Evolutionary conservation across 2,888 invertebrate genomes (phyloP).

Genomic region (Ctena decussata): DNA sequence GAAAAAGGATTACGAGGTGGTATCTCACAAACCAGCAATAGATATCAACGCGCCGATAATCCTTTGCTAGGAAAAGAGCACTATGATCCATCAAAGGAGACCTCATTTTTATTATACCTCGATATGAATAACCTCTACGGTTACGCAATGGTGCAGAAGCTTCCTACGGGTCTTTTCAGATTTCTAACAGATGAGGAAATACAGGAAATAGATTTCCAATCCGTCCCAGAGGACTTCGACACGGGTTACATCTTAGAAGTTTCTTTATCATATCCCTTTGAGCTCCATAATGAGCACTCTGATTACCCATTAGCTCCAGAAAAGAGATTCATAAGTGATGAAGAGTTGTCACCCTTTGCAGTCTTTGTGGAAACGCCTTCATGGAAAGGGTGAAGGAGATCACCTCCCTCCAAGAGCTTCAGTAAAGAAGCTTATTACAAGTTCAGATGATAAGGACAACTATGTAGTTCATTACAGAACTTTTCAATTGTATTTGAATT

Average conservation of each 20-base stretch:
- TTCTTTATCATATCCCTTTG: not conserved
- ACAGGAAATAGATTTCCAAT: not conserved
- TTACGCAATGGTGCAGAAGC: slow-evolving; percentile 13
- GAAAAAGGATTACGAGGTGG: not conserved
- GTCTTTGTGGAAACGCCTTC: not conserved
- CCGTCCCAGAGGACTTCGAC: not conserved
- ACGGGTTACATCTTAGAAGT: not conserved
- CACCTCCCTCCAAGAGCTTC: not conserved
- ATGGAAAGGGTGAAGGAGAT: not conserved
- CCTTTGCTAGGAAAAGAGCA: not conserved
- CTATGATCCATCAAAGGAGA: not conserved
- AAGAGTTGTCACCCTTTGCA: not conserved
- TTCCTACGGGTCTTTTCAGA: slow-evolving; percentile 29
- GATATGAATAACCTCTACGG: slow-evolving; percentile 43
- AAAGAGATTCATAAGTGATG: not conserved
- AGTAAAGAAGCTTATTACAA: not conserved
- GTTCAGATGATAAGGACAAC: not conserved
- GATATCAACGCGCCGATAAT: not conserved
- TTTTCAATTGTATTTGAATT: slow-evolving; percentile 75
- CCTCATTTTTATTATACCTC: slow-evolving; percentile 27
- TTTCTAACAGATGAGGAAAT: slow-evolving; percentile 28
- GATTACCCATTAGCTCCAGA: not conserved
- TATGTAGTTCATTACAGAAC: slow-evolving; percentile 76
- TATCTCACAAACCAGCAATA: not conserved
- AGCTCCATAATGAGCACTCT: not conserved